These are phyloP conservation scores for Coilia nasus DNA, from an alignment of 2,797 vertebrate species.

Conservation along the genomic window DNA sequence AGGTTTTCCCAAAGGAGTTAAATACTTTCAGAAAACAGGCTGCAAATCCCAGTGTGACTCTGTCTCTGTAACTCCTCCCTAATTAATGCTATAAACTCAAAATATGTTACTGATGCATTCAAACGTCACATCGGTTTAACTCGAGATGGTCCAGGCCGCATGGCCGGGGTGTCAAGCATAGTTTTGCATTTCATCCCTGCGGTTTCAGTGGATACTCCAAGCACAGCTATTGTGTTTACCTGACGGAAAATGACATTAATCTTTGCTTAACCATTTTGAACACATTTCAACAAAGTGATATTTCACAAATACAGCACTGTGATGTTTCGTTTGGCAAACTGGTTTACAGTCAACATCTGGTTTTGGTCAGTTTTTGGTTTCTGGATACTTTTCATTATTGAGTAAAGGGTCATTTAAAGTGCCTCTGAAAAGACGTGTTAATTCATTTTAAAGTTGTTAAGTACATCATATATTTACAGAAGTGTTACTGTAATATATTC, in stretches of 20 bases:
- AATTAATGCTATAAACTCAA: not conserved
- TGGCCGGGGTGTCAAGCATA: not conserved
- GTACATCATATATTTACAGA: not conserved
- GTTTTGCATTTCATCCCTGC: not conserved
- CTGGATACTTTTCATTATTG: constrained; percentile 10
- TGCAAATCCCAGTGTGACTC: not conserved
- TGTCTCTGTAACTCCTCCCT: not conserved
- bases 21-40: not conserved
- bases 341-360: constrained; percentile 15
- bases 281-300: constrained; percentile 14
- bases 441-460: not conserved
- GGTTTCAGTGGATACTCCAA: not conserved
- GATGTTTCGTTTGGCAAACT: constrained; percentile 22
- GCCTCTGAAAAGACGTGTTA: not conserved
- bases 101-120: constrained; percentile 9
- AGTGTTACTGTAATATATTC: not conserved
- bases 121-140: constrained; percentile 1
- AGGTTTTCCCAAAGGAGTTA: not conserved
- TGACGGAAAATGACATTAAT: constrained; percentile 16
- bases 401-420: not conserved
- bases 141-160: not conserved
- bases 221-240: not conserved
- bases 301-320: not conserved
- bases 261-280: constrained; percentile 20
- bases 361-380: constrained; percentile 23